Base-by-base conservation (phyloP, 2,113 vertebrate species). In the Malaclemys terrapin region DNA sequence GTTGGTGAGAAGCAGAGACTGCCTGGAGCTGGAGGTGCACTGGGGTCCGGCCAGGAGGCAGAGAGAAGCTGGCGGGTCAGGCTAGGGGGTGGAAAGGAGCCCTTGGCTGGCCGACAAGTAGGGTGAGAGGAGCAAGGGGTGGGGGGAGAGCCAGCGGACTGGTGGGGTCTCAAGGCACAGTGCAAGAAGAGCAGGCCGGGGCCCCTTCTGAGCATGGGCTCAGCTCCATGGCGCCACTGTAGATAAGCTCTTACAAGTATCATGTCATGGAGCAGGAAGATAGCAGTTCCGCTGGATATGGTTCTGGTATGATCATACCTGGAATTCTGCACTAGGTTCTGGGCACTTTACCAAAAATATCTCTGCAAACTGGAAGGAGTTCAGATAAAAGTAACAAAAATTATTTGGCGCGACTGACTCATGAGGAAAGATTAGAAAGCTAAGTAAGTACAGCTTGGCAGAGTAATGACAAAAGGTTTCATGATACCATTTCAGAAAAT, bases 351-450 rank as follows among this genome's bases (percentile, higher is more conserved):
- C 4, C 9, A 89, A 83, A 94, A 93, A 89, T 35, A 91, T 24
- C 52, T 91, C 87, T 52, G 45, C 56, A 86, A 94, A 95, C 10
- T 87, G 79, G 38, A 91, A 42, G 49, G 89, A 95, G 90, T 86
- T 93, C 88, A 90, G 29, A 82, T 84, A 90, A 92, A 93, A 92
- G 90, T 89, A 93, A 80, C 93, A 13, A 80, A 62, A 94, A 95
- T 89, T 91, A 50, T 94, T 89, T 80, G 35, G 80, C 95, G 90
- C 76, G 42, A 91, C 50, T 79, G 65, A 89, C 52, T 42, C n/a
- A 82, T 38, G 91, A 89, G 47, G 49, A 96, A 94, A 92, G 8
- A 19, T n/a, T 78, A 95, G 29, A 86, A 90, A 88, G 31, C 31
- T 82, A 62, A 93, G 81, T 13, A 91, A 87, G 25, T 13, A 22